phyloP scores from a whole-genome alignment of 2,888 invertebrate genomes.

The Prenolepis imparis region DNA sequence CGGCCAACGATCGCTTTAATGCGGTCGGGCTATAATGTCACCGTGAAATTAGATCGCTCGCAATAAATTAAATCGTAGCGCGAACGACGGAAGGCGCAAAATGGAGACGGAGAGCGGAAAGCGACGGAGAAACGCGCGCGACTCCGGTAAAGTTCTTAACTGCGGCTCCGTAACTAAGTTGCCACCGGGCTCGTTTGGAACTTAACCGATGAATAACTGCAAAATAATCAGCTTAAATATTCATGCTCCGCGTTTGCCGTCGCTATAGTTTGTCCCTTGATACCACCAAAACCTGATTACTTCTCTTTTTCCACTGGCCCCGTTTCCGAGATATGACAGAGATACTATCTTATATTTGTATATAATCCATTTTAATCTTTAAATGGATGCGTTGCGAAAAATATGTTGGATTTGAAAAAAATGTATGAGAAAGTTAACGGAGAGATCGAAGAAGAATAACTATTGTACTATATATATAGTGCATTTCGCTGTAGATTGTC shows the following conservation, averaged over 20 bases:
- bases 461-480: neutral
- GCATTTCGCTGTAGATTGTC: neutral
- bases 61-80: slow-evolving; percentile 75
- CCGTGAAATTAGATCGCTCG: slow-evolving; percentile 75
- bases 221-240: slow-evolving; percentile 83
- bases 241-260: slow-evolving; percentile 71
- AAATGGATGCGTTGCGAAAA: slow-evolving; percentile 22
- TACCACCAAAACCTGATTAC: slow-evolving; percentile 41
- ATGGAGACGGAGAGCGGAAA: slow-evolving; percentile 44
- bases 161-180: slow-evolving; percentile 74
- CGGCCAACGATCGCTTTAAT: slow-evolving; percentile 58
- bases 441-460: slow-evolving; percentile 3
- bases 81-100: slow-evolving; percentile 42
- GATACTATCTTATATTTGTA: slow-evolving; percentile 30
- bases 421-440: neutral
- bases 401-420: neutral
- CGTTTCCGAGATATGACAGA: slow-evolving; percentile 31
- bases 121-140: slow-evolving; percentile 48
- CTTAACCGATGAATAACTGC: slow-evolving; percentile 82
- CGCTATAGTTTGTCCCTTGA: slow-evolving; percentile 41
- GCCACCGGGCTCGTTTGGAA: slow-evolving; percentile 68
- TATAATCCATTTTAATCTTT: slow-evolving; percentile 28
- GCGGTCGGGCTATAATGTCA: slow-evolving; percentile 60
- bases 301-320: slow-evolving; percentile 21
- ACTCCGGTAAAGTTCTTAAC: slow-evolving; percentile 77